phyloP scores from a whole-genome alignment of 2,113 vertebrate species.

The Scartelaos histophorus region DNA sequence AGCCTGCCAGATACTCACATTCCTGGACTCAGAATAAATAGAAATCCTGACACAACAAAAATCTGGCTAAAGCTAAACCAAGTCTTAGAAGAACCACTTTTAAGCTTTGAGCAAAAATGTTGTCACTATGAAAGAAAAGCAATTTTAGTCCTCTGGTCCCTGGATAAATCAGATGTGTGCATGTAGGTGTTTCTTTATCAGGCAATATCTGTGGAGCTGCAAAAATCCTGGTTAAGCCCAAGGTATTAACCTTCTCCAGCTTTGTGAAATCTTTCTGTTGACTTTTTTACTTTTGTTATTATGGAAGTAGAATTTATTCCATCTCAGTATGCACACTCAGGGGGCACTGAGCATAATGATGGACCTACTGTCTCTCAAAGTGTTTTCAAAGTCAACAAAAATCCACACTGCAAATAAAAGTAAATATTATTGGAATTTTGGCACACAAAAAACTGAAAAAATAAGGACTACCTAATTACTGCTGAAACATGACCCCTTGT shows the following conservation, averaged over 20 bases:
- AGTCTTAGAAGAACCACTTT: constrained; percentile 59
- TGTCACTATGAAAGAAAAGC: constrained; percentile 54
- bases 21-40: constrained; percentile 50
- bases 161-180: constrained; percentile 64
- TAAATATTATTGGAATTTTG: not conserved
- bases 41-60: constrained; percentile 63
- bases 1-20: constrained; percentile 47
- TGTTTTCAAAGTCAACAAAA: not conserved
- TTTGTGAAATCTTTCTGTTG: constrained; percentile 10
- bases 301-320: not conserved
- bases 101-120: constrained; percentile 34
- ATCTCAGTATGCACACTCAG: not conserved
- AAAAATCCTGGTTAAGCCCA: constrained; percentile 54
- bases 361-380: not conserved
- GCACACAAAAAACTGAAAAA: not conserved
- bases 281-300: constrained; percentile 7
- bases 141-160: constrained; percentile 58
- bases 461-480: not conserved
- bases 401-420: not conserved
- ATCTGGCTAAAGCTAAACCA: constrained; percentile 40
- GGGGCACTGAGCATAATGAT: not conserved
- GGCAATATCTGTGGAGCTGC: constrained; percentile 52
- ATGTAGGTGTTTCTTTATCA: constrained; percentile 66
- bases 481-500: not conserved
- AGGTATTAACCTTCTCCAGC: constrained; percentile 36